These are phyloP conservation scores for Chrysochloris asiatica DNA, from an alignment of 2,113 vertebrate genomes.

Conservation along the genomic window DNA sequence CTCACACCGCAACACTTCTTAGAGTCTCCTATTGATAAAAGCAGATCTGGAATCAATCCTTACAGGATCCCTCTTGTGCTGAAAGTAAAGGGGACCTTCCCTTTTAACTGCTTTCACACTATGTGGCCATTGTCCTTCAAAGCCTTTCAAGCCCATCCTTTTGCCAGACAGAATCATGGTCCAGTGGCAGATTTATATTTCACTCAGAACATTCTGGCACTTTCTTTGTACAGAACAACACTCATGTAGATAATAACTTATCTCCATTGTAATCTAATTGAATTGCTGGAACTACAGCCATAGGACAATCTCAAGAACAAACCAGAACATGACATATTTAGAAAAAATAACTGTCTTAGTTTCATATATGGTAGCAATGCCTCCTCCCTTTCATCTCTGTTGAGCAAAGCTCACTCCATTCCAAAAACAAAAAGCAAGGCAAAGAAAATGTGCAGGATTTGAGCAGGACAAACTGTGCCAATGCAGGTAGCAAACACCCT, in stretches of 20 bases:
- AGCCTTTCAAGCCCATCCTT: slow-evolving; percentile 62
- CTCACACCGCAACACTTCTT: slow-evolving; percentile 52
- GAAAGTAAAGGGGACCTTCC: slow-evolving; percentile 62
- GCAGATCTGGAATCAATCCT: slow-evolving; percentile 63
- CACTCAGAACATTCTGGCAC: not conserved
- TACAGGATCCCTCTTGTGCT: slow-evolving; percentile 63
- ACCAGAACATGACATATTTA: not conserved
- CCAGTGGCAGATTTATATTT: not conserved
- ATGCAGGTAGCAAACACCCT: not conserved
- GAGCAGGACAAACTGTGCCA: not conserved
- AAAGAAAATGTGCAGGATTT: not conserved
- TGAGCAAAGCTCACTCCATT: not conserved
- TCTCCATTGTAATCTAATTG: slow-evolving; percentile 45
- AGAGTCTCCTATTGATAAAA: slow-evolving; percentile 71
- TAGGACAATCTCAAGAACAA: slow-evolving; percentile 44
- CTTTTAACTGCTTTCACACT: slow-evolving; percentile 69
- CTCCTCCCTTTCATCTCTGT: slow-evolving; percentile 2
- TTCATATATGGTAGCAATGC: not conserved
- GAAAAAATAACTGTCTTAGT: not conserved
- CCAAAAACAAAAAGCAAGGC: not conserved
- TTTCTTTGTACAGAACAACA: slow-evolving; percentile 10
- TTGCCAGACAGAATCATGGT: slow-evolving; percentile 10
- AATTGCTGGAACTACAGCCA: not conserved
- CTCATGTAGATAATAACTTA: slow-evolving; percentile 53
- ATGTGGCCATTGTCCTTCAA: slow-evolving; percentile 20